Percentiles rank a stretch among this genome's conserved stretches.
phyloP scores from a whole-genome alignment of 1,140 invertebrate species.

The Pseudomyrmex dendroicus region DNA sequence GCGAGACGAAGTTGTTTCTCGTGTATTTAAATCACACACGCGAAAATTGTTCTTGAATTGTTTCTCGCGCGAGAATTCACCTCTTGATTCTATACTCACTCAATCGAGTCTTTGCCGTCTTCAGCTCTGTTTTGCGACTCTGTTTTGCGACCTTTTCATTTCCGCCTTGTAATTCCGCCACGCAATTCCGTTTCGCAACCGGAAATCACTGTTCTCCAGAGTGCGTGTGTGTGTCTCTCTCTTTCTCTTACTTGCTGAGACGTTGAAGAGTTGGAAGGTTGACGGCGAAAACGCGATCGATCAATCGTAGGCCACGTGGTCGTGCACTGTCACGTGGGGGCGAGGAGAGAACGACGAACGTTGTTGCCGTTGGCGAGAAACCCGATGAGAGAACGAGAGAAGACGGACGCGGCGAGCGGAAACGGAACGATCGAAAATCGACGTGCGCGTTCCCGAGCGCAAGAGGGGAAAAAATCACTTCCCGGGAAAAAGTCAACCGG shows the following conservation, averaged over 20 bases:
- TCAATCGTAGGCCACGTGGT: constrained; percentile 68
- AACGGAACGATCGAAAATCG: background rate
- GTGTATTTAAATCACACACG: constrained; percentile 22
- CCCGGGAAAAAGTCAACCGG: constrained; percentile 63
- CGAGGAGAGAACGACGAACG: constrained; percentile 21
- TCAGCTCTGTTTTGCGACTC: background rate
- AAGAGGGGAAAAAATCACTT: background rate
- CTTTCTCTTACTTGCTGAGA: background rate
- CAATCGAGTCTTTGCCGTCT: background rate
- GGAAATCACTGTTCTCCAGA: background rate
- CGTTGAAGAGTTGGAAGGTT: constrained; percentile 28
- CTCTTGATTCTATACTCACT: background rate
- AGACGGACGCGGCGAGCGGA: background rate
- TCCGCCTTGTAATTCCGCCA: background rate
- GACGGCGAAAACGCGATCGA: constrained; percentile 34
- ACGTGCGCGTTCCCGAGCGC: no score
- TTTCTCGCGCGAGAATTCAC: background rate
- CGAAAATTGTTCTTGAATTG: background rate
- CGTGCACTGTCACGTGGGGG: constrained; percentile 72
- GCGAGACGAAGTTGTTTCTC: background rate
- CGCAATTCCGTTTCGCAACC: background rate
- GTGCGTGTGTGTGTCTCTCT: background rate
- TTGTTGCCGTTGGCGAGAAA: constrained; percentile 12
- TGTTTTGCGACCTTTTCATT: no score
- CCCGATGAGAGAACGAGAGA: background rate